phyloP scores from a whole-genome alignment of 2,888 invertebrate genomes.

The Leucozona laternaria region DNA sequence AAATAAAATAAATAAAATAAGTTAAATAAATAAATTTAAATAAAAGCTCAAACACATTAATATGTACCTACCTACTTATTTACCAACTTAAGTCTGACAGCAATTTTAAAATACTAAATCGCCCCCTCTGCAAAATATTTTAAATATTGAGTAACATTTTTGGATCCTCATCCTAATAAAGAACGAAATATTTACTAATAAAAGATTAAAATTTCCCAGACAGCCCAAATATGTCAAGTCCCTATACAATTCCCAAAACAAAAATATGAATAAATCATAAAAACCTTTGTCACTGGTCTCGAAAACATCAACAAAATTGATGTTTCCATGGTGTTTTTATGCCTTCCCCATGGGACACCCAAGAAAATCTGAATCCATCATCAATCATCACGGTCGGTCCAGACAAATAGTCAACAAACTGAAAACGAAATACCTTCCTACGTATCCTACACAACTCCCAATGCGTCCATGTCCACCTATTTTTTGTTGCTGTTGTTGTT shows the following conservation, averaged over 20 bases:
- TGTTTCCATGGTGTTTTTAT: conserved; percentile 24
- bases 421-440: conserved; percentile 21
- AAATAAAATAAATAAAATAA: no score
- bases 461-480: not conserved
- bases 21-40: no score
- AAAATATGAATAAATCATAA: conserved; percentile 41
- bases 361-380: conserved; percentile 44
- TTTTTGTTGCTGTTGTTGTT: no score
- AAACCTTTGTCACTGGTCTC: conserved; percentile 32
- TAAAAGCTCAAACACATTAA: no score
- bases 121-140: no score
- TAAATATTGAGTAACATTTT: not conserved
- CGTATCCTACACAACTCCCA: conserved; percentile 17
- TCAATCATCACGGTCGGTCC: conserved; percentile 60
- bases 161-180: no score
- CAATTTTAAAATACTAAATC: no score
- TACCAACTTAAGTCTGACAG: no score
- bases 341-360: conserved; percentile 31
- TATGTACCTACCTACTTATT: no score
- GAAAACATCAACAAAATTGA: conserved; percentile 41
- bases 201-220: not conserved
- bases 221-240: conserved; percentile 17
- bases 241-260: not conserved
- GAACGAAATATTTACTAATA: conserved; percentile 11
- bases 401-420: conserved; percentile 69